Base-by-base conservation (phyloP, 2,888 invertebrate genomes). In the Habroteleia sp. region DNA sequence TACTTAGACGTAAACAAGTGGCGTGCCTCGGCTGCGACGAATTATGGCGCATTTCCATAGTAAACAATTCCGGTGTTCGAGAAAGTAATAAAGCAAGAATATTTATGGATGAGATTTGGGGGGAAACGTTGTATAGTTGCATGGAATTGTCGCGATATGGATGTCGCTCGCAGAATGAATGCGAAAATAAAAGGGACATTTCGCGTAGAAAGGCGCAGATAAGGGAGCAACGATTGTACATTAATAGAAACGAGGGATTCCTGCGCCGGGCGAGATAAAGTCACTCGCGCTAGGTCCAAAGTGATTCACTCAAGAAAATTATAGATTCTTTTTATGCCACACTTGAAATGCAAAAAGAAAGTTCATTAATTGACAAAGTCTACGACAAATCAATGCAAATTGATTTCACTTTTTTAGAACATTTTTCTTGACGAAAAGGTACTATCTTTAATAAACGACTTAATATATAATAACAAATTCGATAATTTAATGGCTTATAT, bases 101-200 rank as follows among this genome's bases (percentile, higher is more conserved):
- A 71, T 71, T 71, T 71, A 71, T 71, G 71, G 71, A 62, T 48
- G 71, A 62, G 71, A 71, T 71, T 71, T 62, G 46, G 62, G 48
- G 50, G 42, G 46, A 46, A 44, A 33, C 20, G 71, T 48, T 62
- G 71, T 71, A 41, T 63, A 69, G 60, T 69, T 60, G 68, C 68
- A 52, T 35, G 54, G 71, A 71, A 63, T 54, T 71, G 71, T 71
- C 71, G 71, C 71, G 71, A 71, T 71, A 63, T 54, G 71, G 63
- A 71, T 42, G 62, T 62, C 71, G 63, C 56, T 46, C 41, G 71
- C 35, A 17, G 63, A 71, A 63, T 62, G 63, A 71, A 71, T 71
- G 62, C 54, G 54, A 63, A 63, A 71, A 71, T 63, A 71, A 62
- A 62, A 71, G 62, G 69, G 58, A 69, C 69, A 13, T 42, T 60